Evolutionary conservation across 1,140 invertebrate species (phyloP).

Genomic region (Caligus rogercresseyi): DNA sequence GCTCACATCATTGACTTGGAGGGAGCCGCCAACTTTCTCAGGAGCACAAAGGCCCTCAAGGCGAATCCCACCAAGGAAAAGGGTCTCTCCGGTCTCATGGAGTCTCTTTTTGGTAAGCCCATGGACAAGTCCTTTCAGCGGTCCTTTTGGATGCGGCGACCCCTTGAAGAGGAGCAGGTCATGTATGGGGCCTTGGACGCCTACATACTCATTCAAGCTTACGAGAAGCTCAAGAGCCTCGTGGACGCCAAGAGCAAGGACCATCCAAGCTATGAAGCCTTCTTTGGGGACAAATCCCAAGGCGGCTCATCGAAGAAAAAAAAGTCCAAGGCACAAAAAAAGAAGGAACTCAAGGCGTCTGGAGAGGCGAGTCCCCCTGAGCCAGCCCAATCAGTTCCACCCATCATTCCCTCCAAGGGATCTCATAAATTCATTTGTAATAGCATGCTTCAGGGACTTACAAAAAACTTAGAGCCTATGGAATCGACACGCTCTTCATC

Average conservation of each 20-base stretch:
- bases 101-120: constrained; percentile 47
- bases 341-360: neutral
- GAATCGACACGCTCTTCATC: neutral
- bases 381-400: no score
- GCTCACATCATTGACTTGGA: neutral
- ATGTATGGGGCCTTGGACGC: constrained; percentile 66
- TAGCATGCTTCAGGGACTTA: neutral
- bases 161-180: constrained; percentile 50
- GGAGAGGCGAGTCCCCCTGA: neutral
- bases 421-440: neutral
- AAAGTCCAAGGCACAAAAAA: neutral
- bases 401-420: no score
- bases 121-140: constrained; percentile 64
- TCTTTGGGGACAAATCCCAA: no score
- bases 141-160: constrained; percentile 67
- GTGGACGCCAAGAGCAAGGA: constrained; percentile 1
- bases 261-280: no score
- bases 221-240: constrained; percentile 31
- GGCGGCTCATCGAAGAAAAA: no score
- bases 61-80: constrained; percentile 23
- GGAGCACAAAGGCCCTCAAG: no score
- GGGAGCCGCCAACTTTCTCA: neutral
- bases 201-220: constrained; percentile 54
- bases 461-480: neutral
- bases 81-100: constrained; percentile 48